phyloP scores from a whole-genome alignment of 92 coral and sea anemone genomes.

The Montipora capitata region DNA sequence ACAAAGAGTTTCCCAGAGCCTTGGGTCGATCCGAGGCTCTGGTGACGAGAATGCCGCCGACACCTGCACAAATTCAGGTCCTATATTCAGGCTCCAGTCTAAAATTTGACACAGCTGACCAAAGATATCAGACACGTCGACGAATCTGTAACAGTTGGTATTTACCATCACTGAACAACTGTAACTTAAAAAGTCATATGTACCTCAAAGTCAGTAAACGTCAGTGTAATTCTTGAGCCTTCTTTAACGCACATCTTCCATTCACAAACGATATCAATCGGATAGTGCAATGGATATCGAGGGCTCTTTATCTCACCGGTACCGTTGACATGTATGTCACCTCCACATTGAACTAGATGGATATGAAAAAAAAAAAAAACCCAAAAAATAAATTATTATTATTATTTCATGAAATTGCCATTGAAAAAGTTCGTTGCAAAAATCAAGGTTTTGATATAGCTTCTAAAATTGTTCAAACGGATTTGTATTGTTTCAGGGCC shows the following conservation, averaged over 20 bases:
- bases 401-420: no score
- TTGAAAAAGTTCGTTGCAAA: no score
- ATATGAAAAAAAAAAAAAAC: not conserved
- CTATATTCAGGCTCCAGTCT: no score
- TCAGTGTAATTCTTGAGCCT: constrained; percentile 89
- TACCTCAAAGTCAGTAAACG: constrained; percentile 87
- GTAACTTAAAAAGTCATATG: not conserved
- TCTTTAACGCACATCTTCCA: constrained; percentile 82
- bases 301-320: constrained; percentile 90
- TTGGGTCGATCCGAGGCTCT: no score
- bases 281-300: constrained; percentile 76
- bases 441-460: no score
- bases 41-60: no score
- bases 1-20: no score
- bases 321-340: constrained; percentile 53
- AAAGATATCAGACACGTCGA: not conserved
- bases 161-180: not conserved
- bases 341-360: constrained; percentile 86
- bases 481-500: no score
- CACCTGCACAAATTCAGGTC: no score
- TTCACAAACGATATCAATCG: constrained; percentile 76
- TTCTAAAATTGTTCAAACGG: no score
- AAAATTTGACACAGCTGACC: no score
- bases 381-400: no score
- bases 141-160: not conserved